A percentile compares a stretch with the other conserved stretches of the same genome.
Evolutionary conservation across 30 jellyfish, hydroid and myxozoan species (phyloP).

Genomic region (Chrysaora quinquecirrha): DNA sequence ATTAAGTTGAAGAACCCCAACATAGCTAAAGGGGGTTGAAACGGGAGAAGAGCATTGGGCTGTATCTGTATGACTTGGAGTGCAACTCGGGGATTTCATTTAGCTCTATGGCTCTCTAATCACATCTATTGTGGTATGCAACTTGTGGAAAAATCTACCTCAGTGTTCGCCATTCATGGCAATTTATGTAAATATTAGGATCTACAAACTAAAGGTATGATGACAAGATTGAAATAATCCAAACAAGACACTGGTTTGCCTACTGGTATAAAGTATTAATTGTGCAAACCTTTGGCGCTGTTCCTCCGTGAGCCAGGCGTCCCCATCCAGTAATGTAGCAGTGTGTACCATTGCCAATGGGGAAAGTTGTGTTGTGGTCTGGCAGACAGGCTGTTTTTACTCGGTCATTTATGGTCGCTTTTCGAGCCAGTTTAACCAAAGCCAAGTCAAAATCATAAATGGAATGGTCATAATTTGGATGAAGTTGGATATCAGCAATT

Average conservation of each 20-base stretch:
- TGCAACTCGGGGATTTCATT: no score
- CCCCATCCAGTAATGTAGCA: constrained; percentile 99
- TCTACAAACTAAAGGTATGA: no score
- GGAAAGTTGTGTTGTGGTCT: constrained; percentile 83
- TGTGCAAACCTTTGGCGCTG: constrained; percentile 84
- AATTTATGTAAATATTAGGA: no score
- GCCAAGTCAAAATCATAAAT: constrained; percentile 82
- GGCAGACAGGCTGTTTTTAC: constrained; percentile 94
- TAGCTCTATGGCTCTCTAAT: no score
- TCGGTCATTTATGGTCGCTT: constrained; percentile 74
- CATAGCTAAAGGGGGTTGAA: no score
- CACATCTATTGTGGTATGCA: no score
- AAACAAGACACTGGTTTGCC: neutral
- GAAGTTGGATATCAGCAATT: constrained; percentile 78
- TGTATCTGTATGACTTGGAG: no score
- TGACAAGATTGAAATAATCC: neutral
- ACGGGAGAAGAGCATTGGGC: no score
- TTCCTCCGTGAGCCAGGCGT: constrained; percentile 78
- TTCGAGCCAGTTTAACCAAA: constrained; percentile 63
- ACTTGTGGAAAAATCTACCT: no score
- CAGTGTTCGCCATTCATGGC: neutral
- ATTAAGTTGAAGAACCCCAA: neutral
- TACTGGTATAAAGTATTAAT: neutral
- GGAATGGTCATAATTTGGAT: constrained; percentile 79
- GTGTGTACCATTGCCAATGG: constrained; percentile 83